Evolutionary conservation across 2,113 vertebrate species (phyloP).

Genomic region (Odobenus rosmarus): DNA sequence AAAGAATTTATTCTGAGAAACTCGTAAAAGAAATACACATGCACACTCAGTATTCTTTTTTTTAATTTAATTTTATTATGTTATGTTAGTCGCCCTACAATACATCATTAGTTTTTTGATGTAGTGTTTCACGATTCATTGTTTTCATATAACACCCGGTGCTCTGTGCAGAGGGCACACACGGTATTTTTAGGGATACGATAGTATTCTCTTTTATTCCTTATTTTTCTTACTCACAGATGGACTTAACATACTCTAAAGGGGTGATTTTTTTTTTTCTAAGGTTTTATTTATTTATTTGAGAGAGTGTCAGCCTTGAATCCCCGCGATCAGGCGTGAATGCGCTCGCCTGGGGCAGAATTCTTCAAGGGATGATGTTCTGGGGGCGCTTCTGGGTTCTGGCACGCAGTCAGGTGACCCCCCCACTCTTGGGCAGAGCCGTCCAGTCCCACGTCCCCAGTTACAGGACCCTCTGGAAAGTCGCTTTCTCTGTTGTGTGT

Average conservation of each 20-base stretch:
- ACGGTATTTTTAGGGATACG: background rate
- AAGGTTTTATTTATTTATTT: too few relatives aligned
- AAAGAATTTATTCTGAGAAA: background rate
- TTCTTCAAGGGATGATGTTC: background rate
- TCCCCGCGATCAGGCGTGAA: background rate
- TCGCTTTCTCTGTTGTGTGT: background rate
- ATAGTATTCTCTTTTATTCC: background rate
- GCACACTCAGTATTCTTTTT: background rate
- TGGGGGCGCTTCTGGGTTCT: background rate
- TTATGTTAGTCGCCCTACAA: too few relatives aligned
- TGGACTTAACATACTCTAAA: background rate
- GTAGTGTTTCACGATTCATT: too few relatives aligned
- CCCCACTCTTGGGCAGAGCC: background rate
- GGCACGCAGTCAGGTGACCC: too few relatives aligned
- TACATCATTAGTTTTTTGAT: too few relatives aligned
- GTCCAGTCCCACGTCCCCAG: accelerated
- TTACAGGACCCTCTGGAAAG: background rate
- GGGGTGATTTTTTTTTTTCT: too few relatives aligned
- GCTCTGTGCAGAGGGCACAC: too few relatives aligned
- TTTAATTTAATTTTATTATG: too few relatives aligned
- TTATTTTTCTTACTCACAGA: background rate
- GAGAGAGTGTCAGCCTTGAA: too few relatives aligned
- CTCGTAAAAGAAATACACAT: accelerated
- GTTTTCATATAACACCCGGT: too few relatives aligned
- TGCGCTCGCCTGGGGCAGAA: background rate